These are phyloP conservation scores for Tetragonula clypearis DNA, from an alignment of 1,140 invertebrate genomes.

Conservation along the genomic window DNA sequence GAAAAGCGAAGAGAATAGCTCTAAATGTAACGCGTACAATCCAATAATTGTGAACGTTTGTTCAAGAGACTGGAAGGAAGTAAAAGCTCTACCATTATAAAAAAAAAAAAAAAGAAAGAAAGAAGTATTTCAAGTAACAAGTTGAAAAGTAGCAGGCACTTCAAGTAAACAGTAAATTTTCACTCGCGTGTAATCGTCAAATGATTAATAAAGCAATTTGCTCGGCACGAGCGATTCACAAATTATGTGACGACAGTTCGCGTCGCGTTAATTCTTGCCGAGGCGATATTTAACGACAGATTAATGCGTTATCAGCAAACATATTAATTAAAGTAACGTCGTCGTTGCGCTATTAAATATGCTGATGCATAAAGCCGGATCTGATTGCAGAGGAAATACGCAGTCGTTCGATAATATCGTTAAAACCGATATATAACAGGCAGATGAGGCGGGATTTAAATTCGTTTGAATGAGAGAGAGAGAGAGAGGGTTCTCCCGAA, in stretches of 20 bases:
- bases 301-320: conserved; percentile 26
- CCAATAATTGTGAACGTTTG: too few species aligned
- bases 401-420: conserved; percentile 14
- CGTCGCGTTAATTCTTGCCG: background rate
- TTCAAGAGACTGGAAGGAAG: background rate
- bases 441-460: background rate
- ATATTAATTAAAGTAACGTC: conserved; percentile 26
- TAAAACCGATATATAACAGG: conserved; percentile 21
- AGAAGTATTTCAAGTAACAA: too few species aligned
- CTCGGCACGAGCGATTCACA: background rate
- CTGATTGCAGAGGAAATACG: conserved; percentile 2
- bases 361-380: conserved; percentile 21
- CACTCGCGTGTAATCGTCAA: background rate
- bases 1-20: too few species aligned
- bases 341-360: background rate
- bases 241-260: background rate
- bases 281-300: background rate
- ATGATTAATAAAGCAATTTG: background rate
- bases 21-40: too few species aligned
- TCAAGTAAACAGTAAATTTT: too few species aligned
- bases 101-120: too few species aligned
- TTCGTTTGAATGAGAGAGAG: conserved; percentile 14
- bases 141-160: too few species aligned
- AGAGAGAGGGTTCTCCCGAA: background rate
- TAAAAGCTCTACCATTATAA: background rate